Conservation (phyloP, 92 coral and sea anemone species). For the Porites evermanni region DNA sequence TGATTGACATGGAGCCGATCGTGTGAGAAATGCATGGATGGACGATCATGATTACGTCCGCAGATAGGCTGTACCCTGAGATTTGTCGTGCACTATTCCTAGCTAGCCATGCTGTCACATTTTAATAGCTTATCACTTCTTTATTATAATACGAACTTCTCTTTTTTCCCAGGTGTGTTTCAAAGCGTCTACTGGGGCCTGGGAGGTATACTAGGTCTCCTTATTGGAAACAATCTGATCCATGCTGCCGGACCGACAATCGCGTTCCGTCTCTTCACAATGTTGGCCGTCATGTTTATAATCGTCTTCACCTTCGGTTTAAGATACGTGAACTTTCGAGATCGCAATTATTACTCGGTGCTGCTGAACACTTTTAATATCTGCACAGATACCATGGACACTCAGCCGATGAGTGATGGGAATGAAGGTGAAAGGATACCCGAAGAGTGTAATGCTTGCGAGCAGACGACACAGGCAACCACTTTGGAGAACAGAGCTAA, state of each 20-base stretch:
- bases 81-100: too few relatives aligned
- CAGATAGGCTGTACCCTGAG: too few relatives aligned
- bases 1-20: too few relatives aligned
- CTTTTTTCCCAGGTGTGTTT: slow-evolving; percentile 65
- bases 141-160: background rate
- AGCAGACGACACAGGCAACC: background rate
- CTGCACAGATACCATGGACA: slow-evolving; percentile 29
- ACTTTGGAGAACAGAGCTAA: background rate
- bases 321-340: slow-evolving; percentile 66
- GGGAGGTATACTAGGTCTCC: slow-evolving; percentile 71
- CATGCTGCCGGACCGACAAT: slow-evolving; percentile 72
- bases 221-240: slow-evolving; percentile 72
- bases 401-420: background rate
- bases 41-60: too few relatives aligned
- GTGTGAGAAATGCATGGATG: too few relatives aligned
- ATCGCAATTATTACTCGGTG: slow-evolving; percentile 70
- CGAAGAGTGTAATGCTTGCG: background rate
- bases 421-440: background rate
- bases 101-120: too few relatives aligned
- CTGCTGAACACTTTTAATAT: slow-evolving; percentile 45
- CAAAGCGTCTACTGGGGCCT: slow-evolving; percentile 86
- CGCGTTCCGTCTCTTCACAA: slow-evolving; percentile 84
- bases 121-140: background rate
- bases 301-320: slow-evolving; percentile 75
- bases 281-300: slow-evolving; percentile 61